These are phyloP conservation scores for Chitala chitala DNA, from an alignment of 2,113 vertebrate species.

Conservation along the genomic window DNA sequence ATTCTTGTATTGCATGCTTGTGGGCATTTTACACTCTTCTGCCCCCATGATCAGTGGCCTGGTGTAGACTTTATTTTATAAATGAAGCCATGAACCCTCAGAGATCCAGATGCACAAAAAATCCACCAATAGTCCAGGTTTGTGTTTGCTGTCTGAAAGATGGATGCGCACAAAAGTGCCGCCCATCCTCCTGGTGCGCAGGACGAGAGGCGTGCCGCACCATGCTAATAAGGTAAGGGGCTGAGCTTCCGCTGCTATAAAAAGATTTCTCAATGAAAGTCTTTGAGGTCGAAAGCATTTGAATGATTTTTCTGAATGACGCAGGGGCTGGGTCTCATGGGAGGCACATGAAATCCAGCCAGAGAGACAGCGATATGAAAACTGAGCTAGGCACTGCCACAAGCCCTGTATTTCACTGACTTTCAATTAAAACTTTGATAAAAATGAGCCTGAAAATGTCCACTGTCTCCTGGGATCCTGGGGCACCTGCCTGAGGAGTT, in stretches of 20 bases:
- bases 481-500: constrained; percentile 38
- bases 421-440: constrained; percentile 54
- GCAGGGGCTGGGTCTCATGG: constrained; percentile 59
- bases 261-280: constrained; percentile 61
- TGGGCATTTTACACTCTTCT: neutral
- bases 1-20: neutral
- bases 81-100: neutral
- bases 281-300: constrained; percentile 67
- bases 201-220: neutral
- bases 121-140: neutral
- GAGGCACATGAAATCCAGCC: constrained; percentile 62
- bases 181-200: constrained; percentile 5
- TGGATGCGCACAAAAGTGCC: neutral
- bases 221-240: constrained; percentile 45
- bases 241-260: constrained; percentile 49
- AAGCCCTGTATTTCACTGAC: constrained; percentile 57
- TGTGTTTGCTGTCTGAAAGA: constrained; percentile 1
- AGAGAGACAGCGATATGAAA: constrained; percentile 64
- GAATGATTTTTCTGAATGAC: constrained; percentile 80
- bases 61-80: neutral
- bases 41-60: neutral
- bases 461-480: constrained; percentile 41
- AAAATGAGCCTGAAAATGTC: constrained; percentile 42
- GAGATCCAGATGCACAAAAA: no score
- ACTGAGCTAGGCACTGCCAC: constrained; percentile 53